phyloP scores from a whole-genome alignment of 1,140 invertebrate species.

The Cydia pomonella region DNA sequence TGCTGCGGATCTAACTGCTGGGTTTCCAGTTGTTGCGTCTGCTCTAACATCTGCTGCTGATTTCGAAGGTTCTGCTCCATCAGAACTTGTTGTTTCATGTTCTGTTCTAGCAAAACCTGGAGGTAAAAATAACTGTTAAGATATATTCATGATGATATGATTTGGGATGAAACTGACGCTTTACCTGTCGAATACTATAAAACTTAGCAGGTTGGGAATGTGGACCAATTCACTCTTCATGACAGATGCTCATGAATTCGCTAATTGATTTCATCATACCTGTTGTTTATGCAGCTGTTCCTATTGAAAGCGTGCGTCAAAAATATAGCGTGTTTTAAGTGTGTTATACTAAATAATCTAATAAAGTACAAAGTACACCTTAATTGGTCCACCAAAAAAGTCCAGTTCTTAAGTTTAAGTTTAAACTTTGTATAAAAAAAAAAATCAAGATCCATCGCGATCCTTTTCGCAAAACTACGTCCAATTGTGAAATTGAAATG shows the following conservation, averaged over 20 bases:
- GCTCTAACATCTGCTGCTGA: constrained; percentile 48
- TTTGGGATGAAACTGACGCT: neutral
- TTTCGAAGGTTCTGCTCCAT: constrained; percentile 57
- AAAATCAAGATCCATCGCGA: no score
- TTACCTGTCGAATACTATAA: neutral
- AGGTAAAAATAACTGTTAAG: constrained; percentile 37
- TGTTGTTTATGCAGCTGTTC: constrained; percentile 21
- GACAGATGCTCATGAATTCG: neutral
- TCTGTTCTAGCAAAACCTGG: constrained; percentile 46
- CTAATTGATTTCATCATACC: constrained; percentile 19
- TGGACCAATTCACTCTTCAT: neutral
- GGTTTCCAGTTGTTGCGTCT: constrained; percentile 54
- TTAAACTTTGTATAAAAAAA: no score
- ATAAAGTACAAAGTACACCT: no score
- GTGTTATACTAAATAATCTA: no score
- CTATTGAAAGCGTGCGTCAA: constrained; percentile 11
- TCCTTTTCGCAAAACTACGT: no score
- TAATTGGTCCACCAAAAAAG: no score
- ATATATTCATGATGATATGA: neutral
- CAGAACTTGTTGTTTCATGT: constrained; percentile 70
- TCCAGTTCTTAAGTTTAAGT: no score
- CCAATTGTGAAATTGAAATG: no score
- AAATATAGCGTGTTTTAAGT: neutral
- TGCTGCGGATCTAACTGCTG: constrained; percentile 48
- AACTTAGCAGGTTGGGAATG: constrained; percentile 44